Evolutionary conservation across 2,797 vertebrate genomes (phyloP).

Genomic region (Cheirogaleus major): DNA sequence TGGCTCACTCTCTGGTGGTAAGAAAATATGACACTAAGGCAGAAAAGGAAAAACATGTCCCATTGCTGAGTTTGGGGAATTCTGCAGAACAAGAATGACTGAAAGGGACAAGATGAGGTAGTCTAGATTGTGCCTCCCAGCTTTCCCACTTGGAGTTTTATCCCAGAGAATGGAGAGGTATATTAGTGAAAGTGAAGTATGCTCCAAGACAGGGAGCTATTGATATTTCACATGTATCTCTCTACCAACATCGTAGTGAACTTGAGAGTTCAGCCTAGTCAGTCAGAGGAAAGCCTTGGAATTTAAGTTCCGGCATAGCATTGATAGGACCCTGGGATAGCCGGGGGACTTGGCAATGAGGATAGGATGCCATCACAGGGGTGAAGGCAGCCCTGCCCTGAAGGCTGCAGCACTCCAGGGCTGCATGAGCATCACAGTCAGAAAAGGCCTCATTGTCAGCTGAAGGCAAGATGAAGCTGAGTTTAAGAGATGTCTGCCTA

Average conservation of each 20-base stretch:
- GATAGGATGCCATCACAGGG: neutral
- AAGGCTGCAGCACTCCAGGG: no score
- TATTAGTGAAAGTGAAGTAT: neutral
- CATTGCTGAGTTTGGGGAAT: neutral
- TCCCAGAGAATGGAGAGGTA: neutral
- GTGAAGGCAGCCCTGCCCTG: neutral
- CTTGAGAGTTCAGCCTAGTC: neutral
- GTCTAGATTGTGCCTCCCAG: neutral
- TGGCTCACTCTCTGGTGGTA: neutral
- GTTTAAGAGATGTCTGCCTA: neutral
- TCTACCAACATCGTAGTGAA: neutral
- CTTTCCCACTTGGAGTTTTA: neutral
- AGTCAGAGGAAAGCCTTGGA: neutral
- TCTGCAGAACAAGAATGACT: neutral
- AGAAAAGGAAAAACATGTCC: neutral
- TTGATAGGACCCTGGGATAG: neutral
- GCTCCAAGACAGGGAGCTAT: no score
- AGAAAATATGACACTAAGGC: neutral
- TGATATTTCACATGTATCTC: neutral
- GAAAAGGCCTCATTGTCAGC: neutral
- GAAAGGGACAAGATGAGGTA: neutral
- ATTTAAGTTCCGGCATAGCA: neutral
- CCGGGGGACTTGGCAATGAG: neutral
- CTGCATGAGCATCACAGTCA: neutral
- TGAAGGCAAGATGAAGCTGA: neutral